phyloP scores from a whole-genome alignment of 23 tunicate species.

The Clavelina lepadiformis region DNA sequence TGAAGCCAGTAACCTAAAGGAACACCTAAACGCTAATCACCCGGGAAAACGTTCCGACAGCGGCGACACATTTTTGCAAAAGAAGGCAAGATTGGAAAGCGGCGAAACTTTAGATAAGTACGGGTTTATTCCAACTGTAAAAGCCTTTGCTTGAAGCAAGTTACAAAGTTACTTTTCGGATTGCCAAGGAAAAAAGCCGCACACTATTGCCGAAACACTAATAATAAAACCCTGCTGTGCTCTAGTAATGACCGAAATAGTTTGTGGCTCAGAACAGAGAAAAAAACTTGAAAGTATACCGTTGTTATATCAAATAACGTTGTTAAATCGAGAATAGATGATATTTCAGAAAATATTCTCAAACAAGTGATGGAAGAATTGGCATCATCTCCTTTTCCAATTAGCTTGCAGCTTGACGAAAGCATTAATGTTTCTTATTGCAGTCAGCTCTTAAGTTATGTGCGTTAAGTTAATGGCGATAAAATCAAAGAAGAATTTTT shows the following conservation, averaged over 20 bases:
- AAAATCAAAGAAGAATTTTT: slow-evolving; percentile 13
- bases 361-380: slow-evolving; percentile 10
- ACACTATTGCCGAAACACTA: background rate
- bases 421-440: slow-evolving; percentile 7
- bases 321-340: background rate
- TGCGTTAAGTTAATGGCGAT: slow-evolving; percentile 19
- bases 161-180: slow-evolving; percentile 18
- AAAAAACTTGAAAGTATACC: slow-evolving; percentile 8
- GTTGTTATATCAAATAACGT: slow-evolving; percentile 14
- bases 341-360: slow-evolving; percentile 4
- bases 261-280: slow-evolving; percentile 17
- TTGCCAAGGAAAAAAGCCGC: slow-evolving; percentile 10
- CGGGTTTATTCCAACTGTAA: slow-evolving; percentile 6
- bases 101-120: slow-evolving; percentile 1
- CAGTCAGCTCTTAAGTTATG: slow-evolving; percentile 15
- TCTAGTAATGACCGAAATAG: slow-evolving; percentile 8
- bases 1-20: background rate
- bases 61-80: background rate
- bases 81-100: background rate
- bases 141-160: slow-evolving; percentile 18
- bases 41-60: slow-evolving; percentile 1
- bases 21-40: background rate
- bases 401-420: slow-evolving; percentile 15
- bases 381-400: slow-evolving; percentile 11
- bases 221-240: slow-evolving; percentile 1